Percentiles rank a stretch among this genome's conserved stretches.
phyloP scores from a whole-genome alignment of 2,113 vertebrate genomes.

The Columba janthina region DNA sequence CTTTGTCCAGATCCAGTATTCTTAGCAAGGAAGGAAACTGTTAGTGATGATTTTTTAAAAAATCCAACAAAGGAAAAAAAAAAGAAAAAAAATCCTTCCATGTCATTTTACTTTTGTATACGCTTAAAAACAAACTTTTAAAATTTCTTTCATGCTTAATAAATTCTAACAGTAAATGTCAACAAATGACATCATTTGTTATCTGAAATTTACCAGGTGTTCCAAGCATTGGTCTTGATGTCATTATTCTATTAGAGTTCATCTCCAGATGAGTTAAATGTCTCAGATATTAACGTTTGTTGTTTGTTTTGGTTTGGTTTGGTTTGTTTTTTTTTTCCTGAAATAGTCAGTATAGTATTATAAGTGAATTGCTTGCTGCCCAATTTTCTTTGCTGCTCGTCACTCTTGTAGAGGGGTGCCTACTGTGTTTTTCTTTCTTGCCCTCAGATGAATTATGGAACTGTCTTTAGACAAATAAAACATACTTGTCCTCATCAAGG shows the following conservation, averaged over 20 bases:
- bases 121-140: background rate
- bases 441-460: background rate
- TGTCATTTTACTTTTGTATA: background rate
- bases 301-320: too few relatives aligned
- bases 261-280: background rate
- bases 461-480: background rate
- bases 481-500: background rate
- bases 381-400: background rate
- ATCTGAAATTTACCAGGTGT: background rate
- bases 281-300: background rate
- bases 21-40: background rate
- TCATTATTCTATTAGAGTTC: background rate
- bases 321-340: background rate
- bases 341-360: background rate
- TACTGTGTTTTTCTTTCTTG: constrained; percentile 2
- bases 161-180: background rate
- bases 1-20: background rate
- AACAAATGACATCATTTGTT: background rate
- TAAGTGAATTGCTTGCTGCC: background rate
- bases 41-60: background rate
- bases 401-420: background rate
- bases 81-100: background rate
- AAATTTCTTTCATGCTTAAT: background rate
- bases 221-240: background rate
- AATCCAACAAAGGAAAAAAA: background rate